Conservation (phyloP, 1,140 invertebrate species). For the Brachionus asplanchnoidis region DNA sequence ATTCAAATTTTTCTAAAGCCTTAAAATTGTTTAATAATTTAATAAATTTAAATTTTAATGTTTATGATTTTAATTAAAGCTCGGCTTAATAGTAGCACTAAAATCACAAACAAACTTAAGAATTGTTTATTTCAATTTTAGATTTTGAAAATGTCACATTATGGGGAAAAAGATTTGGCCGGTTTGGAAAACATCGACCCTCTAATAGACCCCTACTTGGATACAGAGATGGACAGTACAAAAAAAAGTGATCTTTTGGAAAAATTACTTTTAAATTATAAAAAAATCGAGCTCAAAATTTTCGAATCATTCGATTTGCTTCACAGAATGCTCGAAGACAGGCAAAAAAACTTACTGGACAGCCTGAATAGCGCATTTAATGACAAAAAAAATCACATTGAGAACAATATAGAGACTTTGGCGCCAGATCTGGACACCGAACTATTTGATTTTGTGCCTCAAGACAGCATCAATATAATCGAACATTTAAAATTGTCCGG, state of each 20-base stretch:
- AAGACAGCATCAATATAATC: constrained; percentile 47
- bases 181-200: neutral
- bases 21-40: neutral
- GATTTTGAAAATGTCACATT: constrained; percentile 5
- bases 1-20: neutral
- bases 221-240: neutral
- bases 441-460: neutral
- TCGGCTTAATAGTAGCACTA: neutral
- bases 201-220: neutral
- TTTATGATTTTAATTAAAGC: neutral
- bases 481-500: constrained; percentile 56
- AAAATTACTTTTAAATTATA: constrained; percentile 44
- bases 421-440: neutral
- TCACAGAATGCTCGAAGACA: constrained; percentile 51
- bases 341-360: constrained; percentile 55
- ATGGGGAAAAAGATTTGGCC: neutral
- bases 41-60: neutral
- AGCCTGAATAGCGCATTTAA: constrained; percentile 55
- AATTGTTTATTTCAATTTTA: neutral
- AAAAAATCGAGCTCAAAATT: constrained; percentile 53
- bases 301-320: constrained; percentile 54
- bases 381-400: constrained; percentile 50
- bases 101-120: neutral
- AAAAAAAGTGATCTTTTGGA: neutral
- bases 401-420: constrained; percentile 52